phyloP scores from a whole-genome alignment of 1,140 invertebrate genomes.

The Ladona fulva region DNA sequence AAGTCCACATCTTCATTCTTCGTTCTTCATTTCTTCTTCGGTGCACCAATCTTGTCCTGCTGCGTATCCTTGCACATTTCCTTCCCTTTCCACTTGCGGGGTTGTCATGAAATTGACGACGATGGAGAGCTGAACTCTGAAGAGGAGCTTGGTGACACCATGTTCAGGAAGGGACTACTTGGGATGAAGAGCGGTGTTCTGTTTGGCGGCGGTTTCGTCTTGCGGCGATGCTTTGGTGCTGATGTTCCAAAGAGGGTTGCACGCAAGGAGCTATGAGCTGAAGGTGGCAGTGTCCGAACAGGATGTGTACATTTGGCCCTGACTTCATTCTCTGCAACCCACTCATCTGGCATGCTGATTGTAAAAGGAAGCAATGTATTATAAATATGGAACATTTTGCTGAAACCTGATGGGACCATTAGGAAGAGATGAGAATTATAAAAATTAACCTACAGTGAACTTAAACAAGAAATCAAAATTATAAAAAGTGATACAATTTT shows the following conservation, averaged over 20 bases:
- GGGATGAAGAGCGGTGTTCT: neutral
- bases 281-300: slow-evolving; percentile 39
- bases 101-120: neutral
- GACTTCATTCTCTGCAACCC: slow-evolving; percentile 48
- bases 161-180: too few species aligned
- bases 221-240: neutral
- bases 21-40: too few species aligned
- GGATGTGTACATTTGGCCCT: slow-evolving; percentile 41
- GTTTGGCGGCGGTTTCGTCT: neutral
- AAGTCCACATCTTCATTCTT: too few species aligned
- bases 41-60: too few species aligned
- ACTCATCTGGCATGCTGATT: slow-evolving; percentile 50
- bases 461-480: too few species aligned
- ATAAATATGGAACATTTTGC: too few species aligned
- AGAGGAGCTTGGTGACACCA: neutral
- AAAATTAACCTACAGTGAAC: too few species aligned
- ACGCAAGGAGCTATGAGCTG: slow-evolving; percentile 35
- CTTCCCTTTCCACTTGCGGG: neutral
- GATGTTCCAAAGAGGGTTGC: slow-evolving; percentile 20
- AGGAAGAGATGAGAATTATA: too few species aligned
- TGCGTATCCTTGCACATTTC: neutral
- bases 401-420: too few species aligned
- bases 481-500: too few species aligned
- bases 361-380: too few species aligned
- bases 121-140: neutral